Evolutionary conservation across 2,888 invertebrate genomes (phyloP), one percentile per base, ranked within the genome.

Genomic region (Ommatoiulus sabulosus): DNA sequence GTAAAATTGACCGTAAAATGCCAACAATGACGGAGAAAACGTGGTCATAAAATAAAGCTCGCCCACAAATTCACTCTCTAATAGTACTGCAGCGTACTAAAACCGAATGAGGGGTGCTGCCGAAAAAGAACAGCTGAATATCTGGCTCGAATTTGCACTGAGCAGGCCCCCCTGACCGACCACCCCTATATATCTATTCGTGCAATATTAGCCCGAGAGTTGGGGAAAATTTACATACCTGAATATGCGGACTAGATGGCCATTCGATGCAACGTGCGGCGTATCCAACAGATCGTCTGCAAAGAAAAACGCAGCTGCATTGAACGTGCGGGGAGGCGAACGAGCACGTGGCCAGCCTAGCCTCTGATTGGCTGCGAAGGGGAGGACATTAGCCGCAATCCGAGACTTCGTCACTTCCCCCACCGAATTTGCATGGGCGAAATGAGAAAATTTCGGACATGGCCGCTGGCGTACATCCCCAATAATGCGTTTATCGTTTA

Each of bases 221-320:
- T 6, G 52, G 3, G 12, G 17, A 3, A 17, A 43, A 84, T 84
- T 84, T 84, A 84, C 84, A 84, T 84, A 84, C 84, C 84, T 84
- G 15, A 84, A 44, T n/a, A 84, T 44, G 44, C n/a, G 5, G 84
- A 84, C 43, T 84, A 43, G 84, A 44, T 44, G 43, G 43, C 84
- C 84, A 84, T 84, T 84, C 84, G 84, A 84, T 20, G 84, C 3
- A 35, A 6, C 44, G 35, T 44, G 44, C 87, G 48, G 46, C 87
- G 87, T 87, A 48, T 87, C 48, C 44, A 44, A 87, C 84, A 15
- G 43, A 48, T 87, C 87, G 87, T 87, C 87, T 87, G 87, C 87
- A 87, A 87, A 46, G 87, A 48, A 87, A 87, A 44, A 46, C 12
- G 87, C 87, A 48, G 48, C 87, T 87, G 44, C 63, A 87, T 52